These are phyloP conservation scores for Esox masquinongy DNA, from an alignment of 2,797 vertebrate species.

Conservation along the genomic window DNA sequence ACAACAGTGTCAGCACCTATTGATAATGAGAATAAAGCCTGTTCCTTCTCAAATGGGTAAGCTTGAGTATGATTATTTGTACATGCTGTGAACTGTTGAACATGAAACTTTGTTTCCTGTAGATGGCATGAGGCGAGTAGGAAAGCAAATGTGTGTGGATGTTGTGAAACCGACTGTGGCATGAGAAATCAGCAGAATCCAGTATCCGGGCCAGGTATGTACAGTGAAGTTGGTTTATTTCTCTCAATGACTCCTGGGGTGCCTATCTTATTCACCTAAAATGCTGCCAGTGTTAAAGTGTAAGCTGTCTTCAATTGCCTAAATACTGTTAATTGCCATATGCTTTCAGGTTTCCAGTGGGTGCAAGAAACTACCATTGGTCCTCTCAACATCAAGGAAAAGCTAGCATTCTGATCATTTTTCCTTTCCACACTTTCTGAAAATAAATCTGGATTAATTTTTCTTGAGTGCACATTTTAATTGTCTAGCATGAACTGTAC, in stretches of 20 bases:
- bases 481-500: too few relatives aligned
- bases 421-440: not conserved
- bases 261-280: not conserved
- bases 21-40: conserved; percentile 62
- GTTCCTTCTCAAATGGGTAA: conserved; percentile 59
- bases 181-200: not conserved
- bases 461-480: not conserved
- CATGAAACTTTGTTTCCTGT: not conserved
- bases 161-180: conserved; percentile 61
- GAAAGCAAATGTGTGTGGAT: conserved; percentile 45
- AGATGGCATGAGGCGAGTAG: conserved; percentile 67
- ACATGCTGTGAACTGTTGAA: not conserved
- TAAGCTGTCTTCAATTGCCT: not conserved
- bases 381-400: conserved; percentile 50
- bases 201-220: not conserved
- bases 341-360: conserved; percentile 39
- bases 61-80: not conserved
- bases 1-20: conserved; percentile 17
- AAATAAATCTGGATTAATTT: not conserved
- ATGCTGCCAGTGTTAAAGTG: too few relatives aligned
- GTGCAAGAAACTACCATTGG: conserved; percentile 42
- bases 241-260: not conserved
- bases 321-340: not conserved
- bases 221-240: not conserved
- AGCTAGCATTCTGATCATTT: conserved; percentile 7